These are phyloP conservation scores for Chironomus tepperi DNA, from an alignment of 1,140 invertebrate species.

Conservation along the genomic window DNA sequence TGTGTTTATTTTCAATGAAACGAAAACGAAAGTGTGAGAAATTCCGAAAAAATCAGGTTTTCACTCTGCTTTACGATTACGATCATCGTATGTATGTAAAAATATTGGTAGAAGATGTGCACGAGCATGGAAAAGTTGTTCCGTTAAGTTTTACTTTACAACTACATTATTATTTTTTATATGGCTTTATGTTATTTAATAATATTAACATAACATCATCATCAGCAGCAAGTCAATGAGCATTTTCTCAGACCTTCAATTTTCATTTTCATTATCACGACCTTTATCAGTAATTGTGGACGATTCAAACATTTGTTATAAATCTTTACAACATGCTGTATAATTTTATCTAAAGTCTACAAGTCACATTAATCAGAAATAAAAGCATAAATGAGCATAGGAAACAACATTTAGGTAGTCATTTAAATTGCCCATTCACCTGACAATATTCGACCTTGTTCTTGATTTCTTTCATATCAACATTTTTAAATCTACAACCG, in stretches of 20 bases:
- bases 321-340: constrained; percentile 40
- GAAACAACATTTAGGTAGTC: constrained; percentile 45
- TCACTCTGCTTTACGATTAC: constrained; percentile 54
- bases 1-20: not conserved
- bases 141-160: not conserved
- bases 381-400: not conserved
- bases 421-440: constrained; percentile 63
- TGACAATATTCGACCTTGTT: constrained; percentile 38
- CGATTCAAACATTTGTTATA: too few relatives aligned
- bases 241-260: not conserved
- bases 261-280: not conserved
- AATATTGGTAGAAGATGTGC: not conserved
- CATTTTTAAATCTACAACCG: too few relatives aligned
- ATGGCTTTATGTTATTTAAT: too few relatives aligned
- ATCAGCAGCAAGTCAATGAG: too few relatives aligned
- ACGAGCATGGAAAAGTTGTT: not conserved
- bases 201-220: too few relatives aligned
- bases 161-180: too few relatives aligned
- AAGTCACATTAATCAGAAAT: not conserved
- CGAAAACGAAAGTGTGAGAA: constrained; percentile 12
- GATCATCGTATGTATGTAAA: constrained; percentile 50
- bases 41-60: constrained; percentile 49
- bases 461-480: constrained; percentile 25
- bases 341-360: not conserved
- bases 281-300: constrained; percentile 35